These are phyloP conservation scores for Pluvianellus socialis DNA, from an alignment of 2,113 vertebrate species.

Conservation along the genomic window DNA sequence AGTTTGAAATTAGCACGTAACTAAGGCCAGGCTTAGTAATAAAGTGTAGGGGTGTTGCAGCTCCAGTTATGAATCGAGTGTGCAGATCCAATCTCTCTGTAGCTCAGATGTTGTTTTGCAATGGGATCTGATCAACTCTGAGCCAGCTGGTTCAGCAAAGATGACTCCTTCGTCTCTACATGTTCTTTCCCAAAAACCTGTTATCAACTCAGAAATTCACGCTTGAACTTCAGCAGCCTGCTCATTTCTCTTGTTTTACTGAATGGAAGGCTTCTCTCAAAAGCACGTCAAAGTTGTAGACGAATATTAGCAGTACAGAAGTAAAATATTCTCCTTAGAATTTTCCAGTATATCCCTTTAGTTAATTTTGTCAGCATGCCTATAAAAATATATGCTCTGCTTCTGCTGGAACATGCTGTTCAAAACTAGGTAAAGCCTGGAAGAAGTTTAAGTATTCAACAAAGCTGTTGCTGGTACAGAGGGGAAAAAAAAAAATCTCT, in stretches of 20 bases:
- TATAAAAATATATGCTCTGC: conserved; percentile 37
- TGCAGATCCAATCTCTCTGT: not conserved
- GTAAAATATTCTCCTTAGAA: not conserved
- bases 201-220: not conserved
- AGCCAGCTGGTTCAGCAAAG: conserved; percentile 10
- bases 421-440: conserved; percentile 24
- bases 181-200: not conserved
- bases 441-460: not conserved
- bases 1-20: not conserved
- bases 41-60: not conserved
- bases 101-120: conserved; percentile 23
- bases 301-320: not conserved
- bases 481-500: not conserved
- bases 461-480: too few species aligned
- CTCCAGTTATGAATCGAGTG: not conserved
- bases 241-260: not conserved
- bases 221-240: not conserved
- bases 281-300: not conserved
- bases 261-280: not conserved
- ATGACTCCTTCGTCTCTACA: not conserved
- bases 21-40: not conserved
- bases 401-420: conserved; percentile 47
- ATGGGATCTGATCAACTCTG: not conserved
- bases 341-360: not conserved
- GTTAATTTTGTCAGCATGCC: conserved; percentile 49